Evolutionary conservation across 2,797 vertebrate species (phyloP).

Genomic region (Enteromius mattozi): DNA sequence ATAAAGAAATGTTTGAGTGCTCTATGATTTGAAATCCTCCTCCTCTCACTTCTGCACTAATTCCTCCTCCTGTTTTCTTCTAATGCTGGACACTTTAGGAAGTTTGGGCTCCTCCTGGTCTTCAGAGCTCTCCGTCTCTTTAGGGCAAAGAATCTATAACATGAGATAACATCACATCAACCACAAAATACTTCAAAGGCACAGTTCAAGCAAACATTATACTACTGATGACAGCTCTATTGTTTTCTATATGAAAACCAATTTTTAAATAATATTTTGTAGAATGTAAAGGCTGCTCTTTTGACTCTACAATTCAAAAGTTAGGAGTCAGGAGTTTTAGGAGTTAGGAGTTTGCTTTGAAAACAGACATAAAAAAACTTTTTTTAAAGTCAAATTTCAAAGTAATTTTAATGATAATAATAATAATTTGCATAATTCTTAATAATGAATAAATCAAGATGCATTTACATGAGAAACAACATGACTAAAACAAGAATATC

Average conservation of each 20-base stretch:
- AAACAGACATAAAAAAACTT: not conserved
- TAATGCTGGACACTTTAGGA: constrained; percentile 54
- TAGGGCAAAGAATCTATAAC: constrained; percentile 75
- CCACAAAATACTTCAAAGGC: not conserved
- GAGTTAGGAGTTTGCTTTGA: not conserved
- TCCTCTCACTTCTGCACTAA: constrained; percentile 68
- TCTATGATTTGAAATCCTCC: not conserved
- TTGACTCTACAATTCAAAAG: not conserved
- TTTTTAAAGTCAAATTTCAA: not conserved
- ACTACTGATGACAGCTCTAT: not conserved
- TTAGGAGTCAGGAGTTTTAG: too few species aligned
- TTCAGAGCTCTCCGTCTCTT: constrained; percentile 65
- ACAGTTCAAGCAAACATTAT: not conserved
- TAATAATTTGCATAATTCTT: too few species aligned
- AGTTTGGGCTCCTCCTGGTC: constrained; percentile 48
- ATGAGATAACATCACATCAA: constrained; percentile 9
- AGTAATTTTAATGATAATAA: not conserved
- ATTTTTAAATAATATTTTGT: not conserved
- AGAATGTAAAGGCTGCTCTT: not conserved
- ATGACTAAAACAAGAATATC: not conserved
- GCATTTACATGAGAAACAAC: too few species aligned
- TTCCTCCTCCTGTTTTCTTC: constrained; percentile 62
- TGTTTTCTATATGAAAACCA: not conserved
- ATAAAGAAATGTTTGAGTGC: not conserved
- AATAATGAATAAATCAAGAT: too few species aligned